Base-by-base conservation (phyloP, 1,140 invertebrate species). In the Potamilus streckersoni region DNA sequence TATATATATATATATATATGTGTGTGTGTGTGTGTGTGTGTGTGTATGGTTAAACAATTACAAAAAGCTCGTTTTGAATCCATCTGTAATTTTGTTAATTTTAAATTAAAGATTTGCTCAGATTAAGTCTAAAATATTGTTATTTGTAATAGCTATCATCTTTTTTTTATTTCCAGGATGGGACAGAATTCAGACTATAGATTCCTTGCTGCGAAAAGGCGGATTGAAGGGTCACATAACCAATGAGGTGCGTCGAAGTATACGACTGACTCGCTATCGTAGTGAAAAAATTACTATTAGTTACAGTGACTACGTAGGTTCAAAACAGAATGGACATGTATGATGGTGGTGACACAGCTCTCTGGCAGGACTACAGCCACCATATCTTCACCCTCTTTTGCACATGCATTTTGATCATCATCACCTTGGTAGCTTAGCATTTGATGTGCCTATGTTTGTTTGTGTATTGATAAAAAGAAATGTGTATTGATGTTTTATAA, bases 161-260 rank as follows among this genome's bases (percentile, higher is more conserved):
- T 66, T 77, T n/a, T 79, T 81, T 69, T 76, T 27, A 13, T 59
- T 81, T 85, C 27, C 80, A 90, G 89, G 87, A 56, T 90, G 89
- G 89, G 87, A 89, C 76, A 81, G 83, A 89, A 93, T 97, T 75
- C 96, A 99, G 90, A 99, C 98, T 16, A 98, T 99, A 85, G 98
- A 99, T 90, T 98, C 97, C 11, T 91, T 99, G 49, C 92, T 99
- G 17, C 93, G 97, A 70, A 99, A 99, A 91, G 98, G 97, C 76
- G 98, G 98, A 38, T 99, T 95, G 90, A 97, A 97, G 85, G 96
- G 96, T 56, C 72, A 93, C 11, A 97, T 99, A 23, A 97, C 96
- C 11, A 95, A 49, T 92, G 94, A 71, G 94, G 92, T 97, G 81
- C 93, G 98, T 73, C 93, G 95, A 83, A 94, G 93, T 80, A 95